A percentile compares a stretch with the other conserved stretches of the same genome.
Evolutionary conservation across 1,140 invertebrate genomes (phyloP).

Genomic region (Aricia agestis): DNA sequence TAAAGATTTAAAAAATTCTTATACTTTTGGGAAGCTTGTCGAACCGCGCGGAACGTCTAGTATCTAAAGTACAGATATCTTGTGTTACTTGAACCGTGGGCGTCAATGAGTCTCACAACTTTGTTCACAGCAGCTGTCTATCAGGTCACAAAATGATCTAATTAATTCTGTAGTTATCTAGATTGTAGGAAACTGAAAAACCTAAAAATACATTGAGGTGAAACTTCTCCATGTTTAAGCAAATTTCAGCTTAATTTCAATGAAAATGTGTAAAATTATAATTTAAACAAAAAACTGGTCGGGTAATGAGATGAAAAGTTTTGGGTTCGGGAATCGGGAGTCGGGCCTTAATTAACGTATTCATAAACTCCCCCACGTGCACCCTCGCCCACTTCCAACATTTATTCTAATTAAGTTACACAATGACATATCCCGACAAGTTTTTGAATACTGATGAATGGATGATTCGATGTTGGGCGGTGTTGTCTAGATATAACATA

Average conservation of each 20-base stretch:
- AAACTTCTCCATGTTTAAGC: neutral
- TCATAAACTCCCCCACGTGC: neutral
- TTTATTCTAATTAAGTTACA: neutral
- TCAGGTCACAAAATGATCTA: no score
- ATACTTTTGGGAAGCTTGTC: no score
- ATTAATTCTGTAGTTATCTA: no score
- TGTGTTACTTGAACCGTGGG: no score
- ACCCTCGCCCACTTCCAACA: neutral
- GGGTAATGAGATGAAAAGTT: neutral
- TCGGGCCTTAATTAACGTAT: neutral
- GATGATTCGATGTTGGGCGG: neutral
- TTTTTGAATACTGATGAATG: neutral
- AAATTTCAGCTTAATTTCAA: neutral
- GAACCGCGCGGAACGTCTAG: no score
- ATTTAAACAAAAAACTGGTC: neutral
- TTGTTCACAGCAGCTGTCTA: no score
- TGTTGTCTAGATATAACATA: no score
- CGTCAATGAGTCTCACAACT: no score
- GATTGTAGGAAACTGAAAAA: no score
- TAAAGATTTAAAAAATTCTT: no score
- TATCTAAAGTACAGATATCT: no score
- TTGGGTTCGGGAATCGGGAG: neutral
- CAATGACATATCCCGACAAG: neutral
- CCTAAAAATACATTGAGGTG: neutral
- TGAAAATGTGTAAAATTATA: neutral